phyloP scores from a whole-genome alignment of 92 coral and sea anemone species.

The Phymanthus crucifer region DNA sequence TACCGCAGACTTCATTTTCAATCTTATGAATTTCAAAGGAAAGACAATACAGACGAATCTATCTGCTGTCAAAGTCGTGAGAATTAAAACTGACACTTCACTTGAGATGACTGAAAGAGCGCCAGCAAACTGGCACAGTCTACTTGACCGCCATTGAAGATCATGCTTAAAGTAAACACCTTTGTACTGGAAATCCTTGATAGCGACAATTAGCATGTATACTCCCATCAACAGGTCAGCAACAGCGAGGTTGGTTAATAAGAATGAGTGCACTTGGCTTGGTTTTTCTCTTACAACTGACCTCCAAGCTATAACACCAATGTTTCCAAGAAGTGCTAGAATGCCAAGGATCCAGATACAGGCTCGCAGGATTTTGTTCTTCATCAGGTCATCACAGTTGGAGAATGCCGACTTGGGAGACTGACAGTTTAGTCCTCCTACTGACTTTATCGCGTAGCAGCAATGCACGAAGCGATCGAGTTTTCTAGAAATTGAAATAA shows the following conservation, averaged over 20 bases:
- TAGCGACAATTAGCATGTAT: conserved; percentile 73
- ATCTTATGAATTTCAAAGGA: conserved; percentile 53
- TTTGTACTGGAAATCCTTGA: conserved; percentile 66
- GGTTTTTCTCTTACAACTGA: conserved; percentile 49
- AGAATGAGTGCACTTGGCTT: conserved; percentile 72
- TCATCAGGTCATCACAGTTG: conserved; percentile 88
- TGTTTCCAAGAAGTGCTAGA: conserved; percentile 64
- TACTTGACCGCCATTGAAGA: conserved; percentile 74
- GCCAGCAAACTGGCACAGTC: conserved; percentile 73
- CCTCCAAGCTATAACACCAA: conserved; percentile 71
- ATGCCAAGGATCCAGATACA: conserved; percentile 81
- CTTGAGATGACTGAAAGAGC: conserved; percentile 79
- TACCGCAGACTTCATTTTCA: conserved; percentile 26
- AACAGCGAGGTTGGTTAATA: conserved; percentile 78
- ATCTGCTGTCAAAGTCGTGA: conserved; percentile 80
- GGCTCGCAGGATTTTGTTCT: conserved; percentile 67
- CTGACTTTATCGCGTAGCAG: conserved; percentile 66
- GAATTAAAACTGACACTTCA: conserved; percentile 78
- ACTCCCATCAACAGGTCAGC: conserved; percentile 86
- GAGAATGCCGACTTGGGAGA: conserved; percentile 61
- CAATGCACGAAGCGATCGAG: conserved; percentile 62
- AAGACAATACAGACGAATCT: conserved; percentile 77
- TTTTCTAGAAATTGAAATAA: neutral
- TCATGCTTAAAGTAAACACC: conserved; percentile 89
- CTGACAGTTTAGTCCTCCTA: conserved; percentile 4